phyloP scores from a whole-genome alignment of 2,797 vertebrate species.

The Chloroceryle inda region DNA sequence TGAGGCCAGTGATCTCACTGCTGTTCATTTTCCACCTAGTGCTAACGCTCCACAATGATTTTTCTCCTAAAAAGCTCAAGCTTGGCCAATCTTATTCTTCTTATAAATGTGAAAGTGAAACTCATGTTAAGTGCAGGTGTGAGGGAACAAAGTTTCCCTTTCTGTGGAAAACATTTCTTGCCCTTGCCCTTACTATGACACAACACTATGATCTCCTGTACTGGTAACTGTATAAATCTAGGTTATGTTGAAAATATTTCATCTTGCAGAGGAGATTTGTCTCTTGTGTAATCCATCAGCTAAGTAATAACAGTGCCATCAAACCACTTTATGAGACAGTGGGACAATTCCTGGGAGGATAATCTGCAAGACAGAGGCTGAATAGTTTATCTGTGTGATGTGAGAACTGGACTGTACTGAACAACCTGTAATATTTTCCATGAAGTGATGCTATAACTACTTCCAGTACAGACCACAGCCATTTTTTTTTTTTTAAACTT shows the following conservation, averaged over 20 bases:
- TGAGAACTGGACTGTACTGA: neutral
- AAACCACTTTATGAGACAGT: constrained; percentile 57
- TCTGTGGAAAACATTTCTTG: neutral
- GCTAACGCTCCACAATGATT: neutral
- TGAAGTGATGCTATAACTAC: neutral
- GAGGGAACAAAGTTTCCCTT: neutral
- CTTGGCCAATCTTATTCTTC: neutral
- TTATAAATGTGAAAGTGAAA: neutral
- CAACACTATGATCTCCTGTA: neutral
- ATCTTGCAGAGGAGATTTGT: constrained; percentile 2
- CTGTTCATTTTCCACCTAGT: neutral
- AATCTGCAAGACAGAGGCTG: constrained; percentile 35
- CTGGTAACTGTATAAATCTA: neutral
- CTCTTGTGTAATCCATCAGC: constrained; percentile 39
- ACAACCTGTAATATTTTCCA: neutral
- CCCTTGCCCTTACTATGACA: neutral
- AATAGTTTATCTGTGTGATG: constrained; percentile 5
- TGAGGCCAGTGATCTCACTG: neutral
- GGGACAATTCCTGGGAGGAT: constrained; percentile 34
- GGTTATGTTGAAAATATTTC: constrained; percentile 37
- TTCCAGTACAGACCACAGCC: neutral
- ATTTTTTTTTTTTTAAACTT: neutral
- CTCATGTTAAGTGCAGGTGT: neutral
- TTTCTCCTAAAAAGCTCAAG: neutral
- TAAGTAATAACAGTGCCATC: constrained; percentile 49